phyloP scores from a whole-genome alignment of 2,113 vertebrate genomes.

The Rattus rattus region DNA sequence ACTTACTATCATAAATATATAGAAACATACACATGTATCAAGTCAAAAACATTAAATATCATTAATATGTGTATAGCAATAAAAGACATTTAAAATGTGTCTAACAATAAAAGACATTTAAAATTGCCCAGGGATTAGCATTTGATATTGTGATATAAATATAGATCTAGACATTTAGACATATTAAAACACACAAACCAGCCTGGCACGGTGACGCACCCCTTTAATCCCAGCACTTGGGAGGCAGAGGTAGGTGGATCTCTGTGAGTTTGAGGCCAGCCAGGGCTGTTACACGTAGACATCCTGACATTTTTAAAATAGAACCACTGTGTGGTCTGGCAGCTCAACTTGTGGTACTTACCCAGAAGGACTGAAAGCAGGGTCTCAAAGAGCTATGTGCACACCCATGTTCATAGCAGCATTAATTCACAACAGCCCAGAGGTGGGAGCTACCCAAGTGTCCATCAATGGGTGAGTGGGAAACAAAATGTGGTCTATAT shows the following conservation, averaged over 20 bases:
- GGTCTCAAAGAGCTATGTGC: constrained; percentile 38
- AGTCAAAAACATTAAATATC: constrained; percentile 41
- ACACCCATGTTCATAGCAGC: constrained; percentile 36
- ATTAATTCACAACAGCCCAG: constrained; percentile 58
- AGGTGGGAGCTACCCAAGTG: constrained; percentile 36
- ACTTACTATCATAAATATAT: constrained; percentile 36
- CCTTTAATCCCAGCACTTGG: too few species aligned
- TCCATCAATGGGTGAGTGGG: neutral
- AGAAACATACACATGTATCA: neutral
- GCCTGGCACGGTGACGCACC: too few species aligned
- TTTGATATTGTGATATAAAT: constrained; percentile 55
- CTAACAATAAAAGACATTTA: constrained; percentile 43
- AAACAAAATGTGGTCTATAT: constrained; percentile 38
- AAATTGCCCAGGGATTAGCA: constrained; percentile 17
- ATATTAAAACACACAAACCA: neutral
- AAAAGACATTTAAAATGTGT: neutral
- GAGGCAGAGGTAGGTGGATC: too few species aligned
- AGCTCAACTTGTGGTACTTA: constrained; percentile 43
- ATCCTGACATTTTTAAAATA: neutral
- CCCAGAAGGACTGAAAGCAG: constrained; percentile 50
- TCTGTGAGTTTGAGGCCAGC: too few species aligned
- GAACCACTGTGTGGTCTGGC: neutral
- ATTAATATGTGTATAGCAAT: constrained; percentile 28
- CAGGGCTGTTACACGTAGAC: too few species aligned
- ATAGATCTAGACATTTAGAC: constrained; percentile 24